Base-by-base conservation (phyloP, 2,797 vertebrate genomes). In the Clarias platycephalus region DNA sequence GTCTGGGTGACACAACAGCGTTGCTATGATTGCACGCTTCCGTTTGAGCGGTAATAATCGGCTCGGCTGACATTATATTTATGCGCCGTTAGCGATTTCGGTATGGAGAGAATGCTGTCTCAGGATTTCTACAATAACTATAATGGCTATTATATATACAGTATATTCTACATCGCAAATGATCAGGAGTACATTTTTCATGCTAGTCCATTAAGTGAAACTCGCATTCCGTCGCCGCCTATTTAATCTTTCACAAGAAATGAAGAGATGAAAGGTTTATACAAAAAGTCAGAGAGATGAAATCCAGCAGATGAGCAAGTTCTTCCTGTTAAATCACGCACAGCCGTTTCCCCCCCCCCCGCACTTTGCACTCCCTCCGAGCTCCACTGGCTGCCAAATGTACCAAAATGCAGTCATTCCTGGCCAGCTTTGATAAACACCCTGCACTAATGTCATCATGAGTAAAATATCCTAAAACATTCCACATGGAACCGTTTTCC, bases 341-440 rank as follows among this genome's bases (percentile, higher is more conserved):
- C 60, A 49, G 57, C 5, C 31, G 37, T 34, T 84, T 84, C 53
- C 13, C 13, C 5, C 8, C 40, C 37, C 37, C 37, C 78, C 80
- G 78, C 55, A 15, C 80, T 82, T 68, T 81, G 20, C 34, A 68
- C 80, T 26, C 84, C 18, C 22, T 44, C 71, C 24, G 44, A 76
- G 53, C 71, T 37, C 40, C 67, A 22, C 74, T 28, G n/a, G 49
- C 78, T 84, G 85, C 86, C 87, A 86, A 85, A 80, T 31, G 53
- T 60, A 86, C 74, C 76, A 87, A 66, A 84, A 89, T 85, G 68
- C 55, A 72, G 78, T 84, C 83, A 82, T 83, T 84, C 83, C 84
- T 81, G 71, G 55, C 81, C 44, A 75, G 67, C 20, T 3, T 60
- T 58, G 81, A 86, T 83, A 74, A 83, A 83, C 67, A 80, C 67